Evolutionary conservation across 1,140 invertebrate species (phyloP).

Genomic region (Mesaphorura yosii): DNA sequence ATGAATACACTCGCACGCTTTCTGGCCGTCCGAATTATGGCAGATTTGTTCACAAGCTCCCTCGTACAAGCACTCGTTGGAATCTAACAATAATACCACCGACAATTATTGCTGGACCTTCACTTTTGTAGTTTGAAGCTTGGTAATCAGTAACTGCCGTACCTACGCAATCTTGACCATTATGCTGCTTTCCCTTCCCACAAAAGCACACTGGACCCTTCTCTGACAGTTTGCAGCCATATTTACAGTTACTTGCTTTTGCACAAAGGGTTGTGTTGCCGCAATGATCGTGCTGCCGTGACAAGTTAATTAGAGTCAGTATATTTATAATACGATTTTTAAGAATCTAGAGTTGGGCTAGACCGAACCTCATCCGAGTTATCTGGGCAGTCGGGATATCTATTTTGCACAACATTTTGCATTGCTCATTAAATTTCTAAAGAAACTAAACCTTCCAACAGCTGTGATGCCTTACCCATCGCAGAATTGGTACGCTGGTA

Average conservation of each 20-base stretch:
- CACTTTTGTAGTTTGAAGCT: not conserved
- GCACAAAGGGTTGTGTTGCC: conserved; percentile 43
- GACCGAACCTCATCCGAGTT: conserved; percentile 33
- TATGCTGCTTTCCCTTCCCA: conserved; percentile 47
- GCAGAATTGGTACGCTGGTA: conserved; percentile 41
- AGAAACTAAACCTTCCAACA: no score
- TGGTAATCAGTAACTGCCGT: no score
- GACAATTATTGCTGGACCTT: conserved; percentile 4
- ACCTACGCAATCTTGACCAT: conserved; percentile 51
- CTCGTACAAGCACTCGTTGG: conserved; percentile 59
- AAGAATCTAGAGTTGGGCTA: not conserved
- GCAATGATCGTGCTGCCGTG: conserved; percentile 44
- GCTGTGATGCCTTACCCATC: no score
- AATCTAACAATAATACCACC: conserved; percentile 41
- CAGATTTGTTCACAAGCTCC: conserved; percentile 69
- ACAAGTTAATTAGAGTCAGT: no score
- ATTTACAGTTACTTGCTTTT: conserved; percentile 46
- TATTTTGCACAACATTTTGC: no score
- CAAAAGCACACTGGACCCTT: conserved; percentile 61
- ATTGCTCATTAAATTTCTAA: no score
- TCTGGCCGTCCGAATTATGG: conserved; percentile 56
- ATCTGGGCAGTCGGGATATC: conserved; percentile 33
- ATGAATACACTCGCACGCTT: conserved; percentile 58
- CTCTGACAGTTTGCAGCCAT: conserved; percentile 52
- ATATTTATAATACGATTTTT: conserved; percentile 35